Base-by-base conservation (phyloP, 2,113 vertebrate genomes). In the Malurus elegans region DNA sequence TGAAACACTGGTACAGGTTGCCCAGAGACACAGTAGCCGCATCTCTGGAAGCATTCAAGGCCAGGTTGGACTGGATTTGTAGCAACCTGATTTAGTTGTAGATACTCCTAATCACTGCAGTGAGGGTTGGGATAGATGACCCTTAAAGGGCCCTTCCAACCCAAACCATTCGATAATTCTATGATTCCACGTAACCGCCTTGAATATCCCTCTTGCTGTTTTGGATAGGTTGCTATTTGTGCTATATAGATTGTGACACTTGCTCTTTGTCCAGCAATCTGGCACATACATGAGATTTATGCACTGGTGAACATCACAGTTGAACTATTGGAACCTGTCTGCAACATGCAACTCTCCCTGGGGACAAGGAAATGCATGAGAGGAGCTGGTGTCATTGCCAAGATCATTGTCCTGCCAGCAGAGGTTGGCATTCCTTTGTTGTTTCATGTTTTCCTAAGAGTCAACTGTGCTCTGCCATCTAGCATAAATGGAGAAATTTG, bases 1-100 rank as follows among this genome's bases (percentile, higher is more conserved):
- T 44, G 18, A 61, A 29, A 24, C 34, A 31, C 18, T 14, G 12
- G 8, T 24, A 24, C 18, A 56, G 20, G 15, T 29, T 61, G 11
- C 5, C 20, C 32, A 34, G 65, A 44, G 20, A 34, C 9, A 15
- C 21, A 2, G 18, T 44, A 12, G 62, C 3, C 12, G 14, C 5
- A 10, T 28, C 23, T 6, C 1, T 56, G 42, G 32, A 67, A 67
- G 31, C 4, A 6, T 40, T 56, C n/a, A 48, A 31, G 21, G 4
- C 5, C 18, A 34, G 14, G 3, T 2, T 44, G 24, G 10, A 31
- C 2, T 3, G 10, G 26, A 1, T 61, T 58, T 11, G 64, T 25
- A 79, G 32, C 12, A 72, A 56, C 10, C 19, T 31, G 8, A 32
- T 61, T 11, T 26, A 6, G 6, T 54, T 44, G 45, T 54, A 90